Base-by-base conservation (phyloP, 2,797 vertebrate genomes). In the Synanceia verrucosa region DNA sequence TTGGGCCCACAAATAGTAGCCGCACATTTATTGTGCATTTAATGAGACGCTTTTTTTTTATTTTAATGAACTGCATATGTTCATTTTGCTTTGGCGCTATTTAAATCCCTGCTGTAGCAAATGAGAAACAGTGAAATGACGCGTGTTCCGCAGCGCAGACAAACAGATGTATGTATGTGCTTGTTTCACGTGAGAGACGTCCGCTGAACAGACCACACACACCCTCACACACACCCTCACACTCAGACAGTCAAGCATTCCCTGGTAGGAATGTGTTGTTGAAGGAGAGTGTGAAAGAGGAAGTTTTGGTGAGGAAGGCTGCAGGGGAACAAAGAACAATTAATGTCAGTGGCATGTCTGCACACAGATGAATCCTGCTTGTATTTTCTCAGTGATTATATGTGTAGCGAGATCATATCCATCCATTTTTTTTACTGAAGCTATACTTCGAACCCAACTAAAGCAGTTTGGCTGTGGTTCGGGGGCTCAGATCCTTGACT, bases 241-340 rank as follows among this genome's bases (percentile, higher is more conserved):
- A 48, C 68, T 69, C 74, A 88, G 65, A 86, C 79, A 86, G 59
- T 66, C 80, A 86, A 55, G 79, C 73, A 52, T 86, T 86, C 79
- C 84, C 70, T 70, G 83, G 80, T 48, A 78, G 86, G 85, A 90
- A 89, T 91, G 89, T 86, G 83, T 86, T 85, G 82, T 83, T 78
- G 71, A 73, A 48, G 48, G 62, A 64, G 67, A 69, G 71, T 78
- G 82, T 84, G 86, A 88, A 79, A 82, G 75, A 81, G 72, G 56
- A 83, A 73, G 73, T 85, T 78, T 75, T 59, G 59, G 73, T 29
- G 48, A 58, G 58, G 11, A 65, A 67, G 51, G 50, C 19, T 56
- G 14, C 33, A 48, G 70, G 61, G 24, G 50, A 71, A 61, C 43
- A 74, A 48, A 50, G 60, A 53, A 53, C 19, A 19, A 67, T n/a